phyloP scores from a whole-genome alignment of 2,888 invertebrate species.

The Mythimna pallens region DNA sequence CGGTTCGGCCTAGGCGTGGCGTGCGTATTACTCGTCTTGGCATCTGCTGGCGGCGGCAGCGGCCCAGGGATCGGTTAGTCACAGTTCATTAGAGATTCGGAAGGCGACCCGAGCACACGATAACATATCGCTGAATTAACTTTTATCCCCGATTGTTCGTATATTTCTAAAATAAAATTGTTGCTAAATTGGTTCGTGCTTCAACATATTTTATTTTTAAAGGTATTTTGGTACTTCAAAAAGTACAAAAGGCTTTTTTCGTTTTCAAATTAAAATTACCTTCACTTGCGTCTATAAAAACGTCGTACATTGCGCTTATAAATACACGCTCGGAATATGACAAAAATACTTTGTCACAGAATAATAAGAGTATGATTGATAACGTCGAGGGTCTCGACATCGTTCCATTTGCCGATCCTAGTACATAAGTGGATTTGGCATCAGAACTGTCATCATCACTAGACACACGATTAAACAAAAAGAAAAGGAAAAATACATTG shows the following conservation, averaged over 20 bases:
- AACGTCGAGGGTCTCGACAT: slow-evolving; percentile 48
- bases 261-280: slow-evolving; percentile 17
- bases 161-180: slow-evolving; percentile 57
- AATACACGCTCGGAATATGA: slow-evolving; percentile 28
- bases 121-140: slow-evolving; percentile 74
- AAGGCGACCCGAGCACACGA: slow-evolving; percentile 68
- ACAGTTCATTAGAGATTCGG: slow-evolving; percentile 79
- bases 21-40: slow-evolving; percentile 58
- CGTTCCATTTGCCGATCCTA: slow-evolving; percentile 51
- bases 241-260: neutral
- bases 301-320: slow-evolving; percentile 9
- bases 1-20: slow-evolving; percentile 28
- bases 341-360: slow-evolving; percentile 49
- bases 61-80: slow-evolving; percentile 71
- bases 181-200: slow-evolving; percentile 32
- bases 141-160: slow-evolving; percentile 54
- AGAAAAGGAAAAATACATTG: slow-evolving; percentile 33
- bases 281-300: neutral
- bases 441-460: slow-evolving; percentile 50
- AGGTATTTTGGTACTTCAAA: neutral
- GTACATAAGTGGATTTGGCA: slow-evolving; percentile 54
- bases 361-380: slow-evolving; percentile 57
- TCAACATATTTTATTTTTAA: slow-evolving; percentile 26
- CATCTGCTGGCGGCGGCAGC: slow-evolving; percentile 68
- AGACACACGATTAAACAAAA: slow-evolving; percentile 38